Base-by-base conservation (phyloP, 1,140 invertebrate species). In the Drosophila arizonae region DNA sequence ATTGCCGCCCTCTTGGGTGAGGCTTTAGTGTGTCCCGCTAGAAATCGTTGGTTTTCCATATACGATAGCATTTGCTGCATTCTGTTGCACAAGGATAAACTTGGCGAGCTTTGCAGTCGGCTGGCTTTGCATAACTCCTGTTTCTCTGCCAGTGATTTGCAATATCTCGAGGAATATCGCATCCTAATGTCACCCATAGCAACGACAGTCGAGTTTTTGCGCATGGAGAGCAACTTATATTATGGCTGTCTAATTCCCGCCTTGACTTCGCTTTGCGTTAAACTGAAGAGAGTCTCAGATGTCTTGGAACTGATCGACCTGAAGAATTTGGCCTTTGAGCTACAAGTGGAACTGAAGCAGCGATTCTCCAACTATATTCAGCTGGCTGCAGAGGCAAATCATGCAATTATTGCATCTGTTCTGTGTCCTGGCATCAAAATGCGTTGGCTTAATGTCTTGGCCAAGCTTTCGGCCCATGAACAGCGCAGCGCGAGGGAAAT, bases 171-270 rank as follows among this genome's bases (percentile, higher is more conserved):
- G 17, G 67, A 75, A 65, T 75, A 65, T 48, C 54, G 67, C 1
- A 30, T 21, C 0, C 15, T 75, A 5, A 75, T 75, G 54, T 4
- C 39, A 3, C 72, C 72, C 6, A 75, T 75, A 17, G 67, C 46
- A 15, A 13, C 46, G 6, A 75, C 72, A 8, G 65, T 75, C 9
- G 39, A 70, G 28, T 75, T 75, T 9, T 10, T 75, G 46, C 52
- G 45, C 17, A 60, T 51, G 11, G 67, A 75, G 1, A 52, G 21
- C 4, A 75, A 75, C 60, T 58, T 60, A 9, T 75, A 26, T 1
- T 75, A 60, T 13, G 72, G 72, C 30, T 75, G 72, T 6, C 55
- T 75, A 0, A 55, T 75, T 48, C 54, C 72, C 15, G 58, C 72
- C 10, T n/a, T 75, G 8, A 71, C 60, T 21, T 75, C 72, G 2